These are phyloP conservation scores for Drosophila athabasca DNA, from an alignment of 1,140 invertebrate species.

Conservation along the genomic window DNA sequence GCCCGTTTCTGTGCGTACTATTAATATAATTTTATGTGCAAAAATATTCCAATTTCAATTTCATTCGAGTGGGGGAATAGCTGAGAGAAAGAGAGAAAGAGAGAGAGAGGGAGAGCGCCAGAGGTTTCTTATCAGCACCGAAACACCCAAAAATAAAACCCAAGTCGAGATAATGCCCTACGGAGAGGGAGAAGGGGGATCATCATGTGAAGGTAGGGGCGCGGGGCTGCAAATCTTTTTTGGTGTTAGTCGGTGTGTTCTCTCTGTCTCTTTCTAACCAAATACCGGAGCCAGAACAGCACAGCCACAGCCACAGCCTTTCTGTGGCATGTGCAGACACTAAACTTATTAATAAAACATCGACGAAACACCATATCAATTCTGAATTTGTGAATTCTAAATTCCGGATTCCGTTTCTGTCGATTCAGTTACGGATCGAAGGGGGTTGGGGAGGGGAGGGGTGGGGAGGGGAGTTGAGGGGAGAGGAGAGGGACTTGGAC, in stretches of 20 bases:
- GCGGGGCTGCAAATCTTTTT: conserved; percentile 36
- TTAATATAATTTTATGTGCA: conserved; percentile 58
- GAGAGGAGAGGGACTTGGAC: too few species aligned
- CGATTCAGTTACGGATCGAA: conserved; percentile 22
- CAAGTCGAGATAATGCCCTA: conserved; percentile 31
- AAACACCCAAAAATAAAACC: conserved; percentile 39
- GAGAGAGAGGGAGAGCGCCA: neutral
- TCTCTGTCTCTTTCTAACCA: too few species aligned
- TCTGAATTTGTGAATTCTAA: conserved; percentile 7
- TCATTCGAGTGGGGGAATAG: conserved; percentile 9
- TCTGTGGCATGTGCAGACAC: conserved; percentile 41
- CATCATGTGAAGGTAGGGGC: neutral
- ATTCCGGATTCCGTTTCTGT: conserved; percentile 15
- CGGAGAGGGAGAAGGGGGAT: conserved; percentile 7
- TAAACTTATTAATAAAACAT: conserved; percentile 61
- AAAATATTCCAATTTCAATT: conserved; percentile 41
- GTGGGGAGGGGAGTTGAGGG: too few species aligned
- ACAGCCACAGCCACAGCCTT: neutral
- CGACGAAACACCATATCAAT: conserved; percentile 23
- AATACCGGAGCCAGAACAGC: neutral
- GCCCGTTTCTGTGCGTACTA: conserved; percentile 32
- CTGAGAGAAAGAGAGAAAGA: neutral
- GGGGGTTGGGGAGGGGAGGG: too few species aligned
- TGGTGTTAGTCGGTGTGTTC: conserved; percentile 20
- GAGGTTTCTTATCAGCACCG: conserved; percentile 48